Base-by-base conservation (phyloP, 2,888 invertebrate species). In the Troilus luridus region DNA sequence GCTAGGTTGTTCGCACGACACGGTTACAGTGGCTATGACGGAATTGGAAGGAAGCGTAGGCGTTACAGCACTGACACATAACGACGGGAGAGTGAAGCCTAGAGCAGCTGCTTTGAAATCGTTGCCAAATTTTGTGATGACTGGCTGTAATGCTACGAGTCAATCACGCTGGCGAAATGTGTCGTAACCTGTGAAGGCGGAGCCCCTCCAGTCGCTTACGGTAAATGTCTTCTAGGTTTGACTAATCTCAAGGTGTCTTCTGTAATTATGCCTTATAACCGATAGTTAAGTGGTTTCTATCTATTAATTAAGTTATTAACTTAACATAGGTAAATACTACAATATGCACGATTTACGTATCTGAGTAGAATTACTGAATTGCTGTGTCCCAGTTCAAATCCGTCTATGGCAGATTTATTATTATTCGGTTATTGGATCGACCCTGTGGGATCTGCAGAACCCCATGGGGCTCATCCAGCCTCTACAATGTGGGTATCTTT, bases 71-170 rank as follows among this genome's bases (percentile, higher is more conserved):
- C 27, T 41, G 27, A 77, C 27, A 77, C 72, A 77, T 77, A 77
- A 77, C 27, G 27, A 77, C 19, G 41, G 27, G 72, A 77, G 72
- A 77, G 72, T 77, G 72, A 77, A 77, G 27, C 64, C n/a, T 10
- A 62, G 62, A 62, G 62, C n/a, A 64, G 64, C 72, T 77, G 72
- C 72, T 77, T 77, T 77, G 72, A 77, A 77, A 41, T 19, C 7
- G 72, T 77, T 77, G 72, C 72, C 72, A 77, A 77, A 77, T 77
- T 27, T 77, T 77, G 72, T 77, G 72, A 77, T 77, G 72, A 77
- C 72, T 77, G 72, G 72, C 72, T 41, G 72, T 41, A 77, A 77
- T 77, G 72, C 17, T 14, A 6, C 24, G 72, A 77, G 72, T 77
- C 72, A 77, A 77, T 77, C 72, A 77, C 17, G 72, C 14, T 41